Evolutionary conservation across 2,113 vertebrate species (phyloP), one percentile per base, ranked within the genome.

Genomic region (Gopherus evgoodei): DNA sequence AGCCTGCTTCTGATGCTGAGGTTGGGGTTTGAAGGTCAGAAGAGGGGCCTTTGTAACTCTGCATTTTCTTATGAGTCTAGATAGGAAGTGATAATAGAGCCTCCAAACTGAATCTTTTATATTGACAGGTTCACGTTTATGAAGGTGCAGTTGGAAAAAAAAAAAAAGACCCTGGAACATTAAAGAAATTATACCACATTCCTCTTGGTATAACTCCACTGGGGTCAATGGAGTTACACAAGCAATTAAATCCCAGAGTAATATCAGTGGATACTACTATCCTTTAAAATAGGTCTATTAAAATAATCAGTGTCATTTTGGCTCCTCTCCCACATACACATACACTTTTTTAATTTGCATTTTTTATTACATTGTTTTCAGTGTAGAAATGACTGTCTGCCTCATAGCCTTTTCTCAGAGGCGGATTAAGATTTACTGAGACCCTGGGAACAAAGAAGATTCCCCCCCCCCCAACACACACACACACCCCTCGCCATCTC

Each of bases 221-320:
- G 0, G 31, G 35, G 38, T 24, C 35, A 29, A 8, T 88, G 81
- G 83, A 86, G 54, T 35, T 57, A 17, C 62, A 25, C 24, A 27
- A 80, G 56, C 62, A 59, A 76, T 21, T 10, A 85, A 59, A 11
- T 11, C 50, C 50, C 5, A 1, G 29, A n/a, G 31, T 83, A 79
- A 44, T 65, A 83, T 24, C 38, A 52, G 0, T 0, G 78, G 65
- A 72, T 31, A 83, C 8, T 31, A 80, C 11, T 19, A 0, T 57
- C 89, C 31, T 81, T 94, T 57, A 35, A 80, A 90, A 42, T 49
- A 0, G 54, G 24, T 83, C 49, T n/a, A 8, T 21, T 53, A n/a
- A n/a, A 53, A 52, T n/a, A 53, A n/a, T 53, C n/a, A 31, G 35
- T 53, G 79, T n/a, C 24, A 81, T 53, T 52, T 49, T 35, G 79